Evolutionary conservation across 2,888 invertebrate species (phyloP).

Genomic region (Cephus runcator): DNA sequence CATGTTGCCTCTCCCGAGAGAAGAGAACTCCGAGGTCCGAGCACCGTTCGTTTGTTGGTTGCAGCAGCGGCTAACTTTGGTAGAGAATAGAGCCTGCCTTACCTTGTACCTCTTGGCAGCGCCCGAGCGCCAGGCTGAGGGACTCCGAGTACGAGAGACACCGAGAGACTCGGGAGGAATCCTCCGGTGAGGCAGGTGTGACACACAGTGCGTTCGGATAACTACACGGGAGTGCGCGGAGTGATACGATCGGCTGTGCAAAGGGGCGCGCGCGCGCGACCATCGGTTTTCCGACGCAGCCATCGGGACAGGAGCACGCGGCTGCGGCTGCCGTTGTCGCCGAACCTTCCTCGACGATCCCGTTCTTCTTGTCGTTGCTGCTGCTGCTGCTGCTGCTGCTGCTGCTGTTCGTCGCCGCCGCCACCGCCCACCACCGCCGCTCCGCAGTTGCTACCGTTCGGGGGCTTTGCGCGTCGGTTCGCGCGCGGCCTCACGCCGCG

Average conservation of each 20-base stretch:
- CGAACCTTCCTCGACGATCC: too few species aligned
- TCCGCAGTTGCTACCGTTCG: too few species aligned
- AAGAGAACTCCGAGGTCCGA: constrained; percentile 54
- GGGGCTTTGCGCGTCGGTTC: constrained; percentile 13
- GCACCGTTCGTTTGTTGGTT: constrained; percentile 55
- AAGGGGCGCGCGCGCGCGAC: constrained; percentile 5
- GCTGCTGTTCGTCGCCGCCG: constrained; percentile 4
- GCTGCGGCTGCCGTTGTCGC: too few species aligned
- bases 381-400: too few species aligned
- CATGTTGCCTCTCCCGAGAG: constrained; percentile 76
- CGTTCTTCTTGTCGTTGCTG: too few species aligned
- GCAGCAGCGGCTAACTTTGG: constrained; percentile 53
- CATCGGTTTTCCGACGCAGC: neutral
- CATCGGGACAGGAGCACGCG: neutral
- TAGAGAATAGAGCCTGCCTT: constrained; percentile 25
- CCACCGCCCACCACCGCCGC: constrained; percentile 23
- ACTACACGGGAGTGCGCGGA: constrained; percentile 13
- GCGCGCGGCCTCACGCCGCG: constrained; percentile 11
- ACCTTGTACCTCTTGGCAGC: neutral
- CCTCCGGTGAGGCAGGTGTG: neutral
- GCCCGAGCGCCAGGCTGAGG: neutral
- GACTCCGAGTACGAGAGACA: neutral
- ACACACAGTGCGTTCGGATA: constrained; percentile 7
- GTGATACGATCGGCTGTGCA: constrained; percentile 11
- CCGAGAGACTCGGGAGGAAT: neutral